A percentile compares a stretch with the other conserved stretches of the same genome.
Evolutionary conservation across 2,888 invertebrate species (phyloP).

Genomic region (Loripinus fragilis): DNA sequence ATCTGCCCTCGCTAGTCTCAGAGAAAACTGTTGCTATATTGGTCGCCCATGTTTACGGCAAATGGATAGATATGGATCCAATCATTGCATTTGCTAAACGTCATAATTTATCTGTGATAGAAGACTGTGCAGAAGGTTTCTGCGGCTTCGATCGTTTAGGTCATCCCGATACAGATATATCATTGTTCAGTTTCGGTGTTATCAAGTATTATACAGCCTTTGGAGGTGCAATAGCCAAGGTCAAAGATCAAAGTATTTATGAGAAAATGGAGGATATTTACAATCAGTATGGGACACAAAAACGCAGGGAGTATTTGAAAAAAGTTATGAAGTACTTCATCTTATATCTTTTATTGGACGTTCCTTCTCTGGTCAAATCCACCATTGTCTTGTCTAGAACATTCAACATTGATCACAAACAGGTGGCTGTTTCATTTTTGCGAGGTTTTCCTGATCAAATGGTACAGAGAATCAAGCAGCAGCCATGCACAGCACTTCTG

Average conservation of each 20-base stretch:
- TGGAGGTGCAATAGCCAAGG: constrained; percentile 82
- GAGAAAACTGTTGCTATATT: constrained; percentile 81
- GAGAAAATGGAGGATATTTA: constrained; percentile 74
- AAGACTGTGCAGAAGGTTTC: constrained; percentile 83
- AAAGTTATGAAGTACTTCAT: constrained; percentile 80
- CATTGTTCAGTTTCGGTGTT: constrained; percentile 83
- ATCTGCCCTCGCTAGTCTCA: constrained; percentile 77
- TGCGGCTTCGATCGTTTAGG: constrained; percentile 80
- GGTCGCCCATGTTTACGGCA: constrained; percentile 82
- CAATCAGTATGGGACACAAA: constrained; percentile 73
- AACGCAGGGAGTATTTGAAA: constrained; percentile 73
- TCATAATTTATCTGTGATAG: constrained; percentile 78
- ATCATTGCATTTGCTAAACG: constrained; percentile 75
- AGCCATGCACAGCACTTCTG: constrained; percentile 80
- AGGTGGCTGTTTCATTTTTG: constrained; percentile 74
- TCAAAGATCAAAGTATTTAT: constrained; percentile 72
- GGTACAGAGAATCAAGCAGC: constrained; percentile 75
- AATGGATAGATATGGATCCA: constrained; percentile 77
- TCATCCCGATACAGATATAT: constrained; percentile 79
- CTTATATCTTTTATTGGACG: constrained; percentile 74
- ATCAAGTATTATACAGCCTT: constrained; percentile 83
- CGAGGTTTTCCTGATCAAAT: constrained; percentile 81
- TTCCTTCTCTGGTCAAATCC: constrained; percentile 72
- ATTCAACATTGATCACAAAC: constrained; percentile 75
- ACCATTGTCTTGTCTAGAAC: constrained; percentile 64